A percentile compares a stretch with the other conserved stretches of the same genome.
phyloP scores from a whole-genome alignment of 53 echinoderm and acorn worm species.

The Arbacia lixula region DNA sequence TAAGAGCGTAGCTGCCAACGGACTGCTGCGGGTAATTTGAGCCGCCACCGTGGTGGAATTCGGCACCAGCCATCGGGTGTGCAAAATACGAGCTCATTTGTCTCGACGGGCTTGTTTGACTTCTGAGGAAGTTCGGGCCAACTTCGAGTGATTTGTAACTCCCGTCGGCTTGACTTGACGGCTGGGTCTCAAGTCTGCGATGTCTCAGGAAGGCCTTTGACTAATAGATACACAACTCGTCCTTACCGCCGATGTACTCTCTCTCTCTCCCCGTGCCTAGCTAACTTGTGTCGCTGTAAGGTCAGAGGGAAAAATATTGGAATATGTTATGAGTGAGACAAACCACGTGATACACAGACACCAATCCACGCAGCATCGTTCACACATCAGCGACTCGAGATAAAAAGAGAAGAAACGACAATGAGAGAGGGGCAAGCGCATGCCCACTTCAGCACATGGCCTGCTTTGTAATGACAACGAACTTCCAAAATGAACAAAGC shows the following conservation, averaged over 20 bases:
- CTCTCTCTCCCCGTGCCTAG: constrained; percentile 45
- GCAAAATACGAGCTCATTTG: constrained; percentile 64
- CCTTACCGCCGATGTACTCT: constrained; percentile 10
- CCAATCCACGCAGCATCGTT: constrained; percentile 50
- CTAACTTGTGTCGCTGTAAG: constrained; percentile 57
- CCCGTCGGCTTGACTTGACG: constrained; percentile 42
- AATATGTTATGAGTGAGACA: constrained; percentile 53
- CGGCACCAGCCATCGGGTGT: constrained; percentile 63
- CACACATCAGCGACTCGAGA: constrained; percentile 46
- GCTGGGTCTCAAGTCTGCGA: constrained; percentile 36
- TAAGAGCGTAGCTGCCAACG: constrained; percentile 52
- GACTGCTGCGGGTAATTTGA: constrained; percentile 62
- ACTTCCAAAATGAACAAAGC: constrained; percentile 42
- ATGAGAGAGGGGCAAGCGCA: constrained; percentile 28
- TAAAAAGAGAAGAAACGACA: background rate
- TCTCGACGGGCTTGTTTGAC: constrained; percentile 43
- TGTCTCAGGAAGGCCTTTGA: constrained; percentile 42
- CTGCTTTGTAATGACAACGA: constrained; percentile 27
- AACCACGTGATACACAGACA: constrained; percentile 49
- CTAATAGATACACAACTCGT: constrained; percentile 60
- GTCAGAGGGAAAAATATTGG: constrained; percentile 52
- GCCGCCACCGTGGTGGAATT: constrained; percentile 58
- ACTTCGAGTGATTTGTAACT: constrained; percentile 63
- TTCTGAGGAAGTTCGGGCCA: constrained; percentile 37
- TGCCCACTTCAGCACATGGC: constrained; percentile 32